A percentile compares a stretch with the other conserved stretches of the same genome.
These are phyloP conservation scores for Oscheius onirici DNA, from an alignment of 2,888 invertebrate species.

Conservation along the genomic window DNA sequence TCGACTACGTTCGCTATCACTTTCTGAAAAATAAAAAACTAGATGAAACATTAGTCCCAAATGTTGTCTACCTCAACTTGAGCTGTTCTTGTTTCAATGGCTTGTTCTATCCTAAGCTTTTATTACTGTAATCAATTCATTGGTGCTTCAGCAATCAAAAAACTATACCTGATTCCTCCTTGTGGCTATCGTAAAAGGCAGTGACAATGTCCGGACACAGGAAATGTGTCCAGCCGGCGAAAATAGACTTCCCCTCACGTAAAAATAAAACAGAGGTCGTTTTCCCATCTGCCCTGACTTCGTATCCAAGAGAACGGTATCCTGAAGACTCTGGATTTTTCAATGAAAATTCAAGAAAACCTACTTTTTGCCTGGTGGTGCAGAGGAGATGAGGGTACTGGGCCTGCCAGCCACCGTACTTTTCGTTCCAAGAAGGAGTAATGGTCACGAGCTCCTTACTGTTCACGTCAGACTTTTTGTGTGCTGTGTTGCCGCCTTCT, in stretches of 20 bases:
- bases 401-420: slow-evolving; percentile 59
- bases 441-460: slow-evolving; percentile 56
- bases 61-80: too few species aligned
- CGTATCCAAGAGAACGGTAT: slow-evolving; percentile 46
- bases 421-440: slow-evolving; percentile 46
- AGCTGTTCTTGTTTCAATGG: too few species aligned
- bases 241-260: slow-evolving; percentile 57
- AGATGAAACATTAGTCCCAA: too few species aligned
- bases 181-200: slow-evolving; percentile 70
- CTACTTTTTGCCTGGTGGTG: slow-evolving; percentile 68
- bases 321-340: slow-evolving; percentile 40
- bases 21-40: too few species aligned
- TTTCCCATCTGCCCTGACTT: slow-evolving; percentile 58
- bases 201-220: slow-evolving; percentile 59
- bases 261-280: slow-evolving; percentile 69
- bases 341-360: background rate
- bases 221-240: slow-evolving; percentile 50
- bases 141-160: too few species aligned
- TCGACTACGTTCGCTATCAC: too few species aligned
- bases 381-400: slow-evolving; percentile 69
- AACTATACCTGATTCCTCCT: slow-evolving; percentile 61
- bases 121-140: too few species aligned
- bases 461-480: slow-evolving; percentile 70
- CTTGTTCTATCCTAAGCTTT: too few species aligned
- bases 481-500: slow-evolving; percentile 60